A percentile compares a stretch with the other conserved stretches of the same genome.
phyloP scores from a whole-genome alignment of 1,140 invertebrate genomes.

The Pinna nobilis region DNA sequence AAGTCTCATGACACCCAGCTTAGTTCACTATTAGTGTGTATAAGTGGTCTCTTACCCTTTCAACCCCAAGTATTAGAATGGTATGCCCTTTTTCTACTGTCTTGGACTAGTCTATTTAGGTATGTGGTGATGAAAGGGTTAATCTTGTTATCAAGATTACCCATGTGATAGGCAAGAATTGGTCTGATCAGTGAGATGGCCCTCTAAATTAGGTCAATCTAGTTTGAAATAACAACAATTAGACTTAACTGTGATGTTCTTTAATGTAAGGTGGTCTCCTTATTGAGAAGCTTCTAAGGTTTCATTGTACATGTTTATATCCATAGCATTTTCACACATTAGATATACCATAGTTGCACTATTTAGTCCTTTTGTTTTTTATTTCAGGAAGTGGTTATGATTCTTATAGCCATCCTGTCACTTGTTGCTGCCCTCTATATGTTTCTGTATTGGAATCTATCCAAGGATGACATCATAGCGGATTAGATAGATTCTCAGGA shows the following conservation, averaged over 20 bases:
- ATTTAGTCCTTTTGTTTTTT: not conserved
- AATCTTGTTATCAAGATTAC: too few species aligned
- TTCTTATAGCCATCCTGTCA: conserved; percentile 6
- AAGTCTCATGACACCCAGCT: not conserved
- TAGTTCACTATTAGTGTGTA: not conserved
- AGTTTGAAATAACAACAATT: not conserved
- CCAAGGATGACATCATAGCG: conserved; percentile 4
- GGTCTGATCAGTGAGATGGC: too few species aligned
- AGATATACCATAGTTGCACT: not conserved
- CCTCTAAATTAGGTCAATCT: not conserved
- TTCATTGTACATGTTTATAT: not conserved
- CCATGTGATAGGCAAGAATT: too few species aligned
- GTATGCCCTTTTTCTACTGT: too few species aligned
- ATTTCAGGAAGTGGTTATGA: conserved; percentile 20
- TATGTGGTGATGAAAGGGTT: too few species aligned
- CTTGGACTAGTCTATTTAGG: too few species aligned
- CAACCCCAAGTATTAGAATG: too few species aligned
- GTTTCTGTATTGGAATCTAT: conserved; percentile 9
- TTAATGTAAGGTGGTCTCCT: not conserved
- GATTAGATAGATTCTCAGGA: not conserved
- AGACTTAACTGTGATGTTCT: not conserved
- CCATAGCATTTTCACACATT: not conserved
- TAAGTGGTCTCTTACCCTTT: not conserved
- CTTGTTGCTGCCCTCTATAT: conserved; percentile 7
- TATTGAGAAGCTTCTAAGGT: not conserved